A percentile compares a stretch with the other conserved stretches of the same genome.
Conservation (phyloP, 1,140 invertebrate species). For the Micrasema minimum region DNA sequence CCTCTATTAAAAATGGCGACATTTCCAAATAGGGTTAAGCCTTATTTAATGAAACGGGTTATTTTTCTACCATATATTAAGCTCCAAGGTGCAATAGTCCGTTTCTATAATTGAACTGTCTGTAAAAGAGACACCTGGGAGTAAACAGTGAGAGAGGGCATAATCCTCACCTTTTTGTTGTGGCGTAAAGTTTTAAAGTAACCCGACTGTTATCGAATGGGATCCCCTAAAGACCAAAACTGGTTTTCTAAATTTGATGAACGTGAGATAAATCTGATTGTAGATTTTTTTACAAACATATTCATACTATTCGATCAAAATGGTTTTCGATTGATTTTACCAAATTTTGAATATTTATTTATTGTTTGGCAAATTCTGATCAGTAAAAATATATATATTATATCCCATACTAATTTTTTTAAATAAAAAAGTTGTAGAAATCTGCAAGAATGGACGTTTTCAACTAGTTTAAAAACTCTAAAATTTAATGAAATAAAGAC, state of each 20-base stretch:
- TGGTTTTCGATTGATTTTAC: too few relatives aligned
- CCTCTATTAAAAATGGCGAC: neutral
- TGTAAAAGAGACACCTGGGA: neutral
- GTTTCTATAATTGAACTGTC: conserved; percentile 5
- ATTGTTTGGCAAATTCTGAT: too few relatives aligned
- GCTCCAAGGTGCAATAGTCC: neutral
- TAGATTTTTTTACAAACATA: too few relatives aligned
- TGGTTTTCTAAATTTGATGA: conserved; percentile 7
- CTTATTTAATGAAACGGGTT: conserved; percentile 5
- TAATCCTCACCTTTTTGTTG: neutral
- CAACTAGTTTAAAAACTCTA: too few relatives aligned
- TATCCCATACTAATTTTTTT: too few relatives aligned
- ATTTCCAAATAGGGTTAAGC: conserved; percentile 9
- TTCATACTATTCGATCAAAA: too few relatives aligned
- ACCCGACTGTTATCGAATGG: too few relatives aligned
- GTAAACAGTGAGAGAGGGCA: neutral
- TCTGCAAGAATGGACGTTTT: too few relatives aligned
- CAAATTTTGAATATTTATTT: too few relatives aligned
- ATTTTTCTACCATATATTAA: neutral
- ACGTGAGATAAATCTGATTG: neutral
- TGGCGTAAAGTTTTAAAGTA: neutral
- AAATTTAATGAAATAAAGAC: too few relatives aligned
- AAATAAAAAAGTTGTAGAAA: too few relatives aligned
- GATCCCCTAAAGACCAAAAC: neutral
- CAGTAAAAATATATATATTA: too few relatives aligned